These are phyloP conservation scores for Heliconius sara DNA, from an alignment of 2,888 invertebrate genomes.

Conservation along the genomic window DNA sequence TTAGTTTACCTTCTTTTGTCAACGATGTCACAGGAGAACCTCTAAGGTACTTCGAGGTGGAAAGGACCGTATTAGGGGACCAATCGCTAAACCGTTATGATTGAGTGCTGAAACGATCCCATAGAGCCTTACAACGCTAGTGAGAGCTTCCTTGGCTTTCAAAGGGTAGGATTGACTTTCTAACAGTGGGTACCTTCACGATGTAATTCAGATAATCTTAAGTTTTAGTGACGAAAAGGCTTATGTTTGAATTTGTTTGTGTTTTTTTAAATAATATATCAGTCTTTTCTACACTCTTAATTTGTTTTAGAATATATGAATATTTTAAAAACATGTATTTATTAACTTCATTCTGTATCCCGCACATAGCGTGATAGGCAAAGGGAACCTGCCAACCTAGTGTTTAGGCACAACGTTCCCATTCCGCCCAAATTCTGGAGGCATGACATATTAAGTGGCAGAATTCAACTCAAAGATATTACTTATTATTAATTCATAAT, in stretches of 20 bases:
- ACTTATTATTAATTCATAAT: no score
- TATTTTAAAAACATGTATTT: no score
- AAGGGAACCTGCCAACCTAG: no score
- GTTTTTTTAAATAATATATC: not conserved
- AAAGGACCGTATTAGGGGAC: slow-evolving; percentile 8
- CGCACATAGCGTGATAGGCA: no score
- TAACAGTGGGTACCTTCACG: not conserved
- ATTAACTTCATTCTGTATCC: no score
- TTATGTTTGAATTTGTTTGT: no score
- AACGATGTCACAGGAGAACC: not conserved
- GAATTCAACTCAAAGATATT: no score
- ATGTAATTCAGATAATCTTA: not conserved
- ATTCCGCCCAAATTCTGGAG: no score
- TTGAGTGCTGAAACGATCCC: slow-evolving; percentile 5
- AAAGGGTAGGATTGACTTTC: not conserved
- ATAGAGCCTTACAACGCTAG: not conserved
- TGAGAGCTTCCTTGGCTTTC: not conserved
- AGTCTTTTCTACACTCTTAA: not conserved
- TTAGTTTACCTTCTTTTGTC: not conserved
- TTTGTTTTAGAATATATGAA: no score
- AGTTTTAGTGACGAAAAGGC: not conserved
- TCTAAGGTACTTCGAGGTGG: not conserved
- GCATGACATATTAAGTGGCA: no score
- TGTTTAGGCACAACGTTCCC: no score
- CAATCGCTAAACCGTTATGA: slow-evolving; percentile 13